Percentiles rank a stretch among this genome's conserved stretches.
Conservation (phyloP, 2,888 invertebrate species). For the Lasioglossum oenotherae region DNA sequence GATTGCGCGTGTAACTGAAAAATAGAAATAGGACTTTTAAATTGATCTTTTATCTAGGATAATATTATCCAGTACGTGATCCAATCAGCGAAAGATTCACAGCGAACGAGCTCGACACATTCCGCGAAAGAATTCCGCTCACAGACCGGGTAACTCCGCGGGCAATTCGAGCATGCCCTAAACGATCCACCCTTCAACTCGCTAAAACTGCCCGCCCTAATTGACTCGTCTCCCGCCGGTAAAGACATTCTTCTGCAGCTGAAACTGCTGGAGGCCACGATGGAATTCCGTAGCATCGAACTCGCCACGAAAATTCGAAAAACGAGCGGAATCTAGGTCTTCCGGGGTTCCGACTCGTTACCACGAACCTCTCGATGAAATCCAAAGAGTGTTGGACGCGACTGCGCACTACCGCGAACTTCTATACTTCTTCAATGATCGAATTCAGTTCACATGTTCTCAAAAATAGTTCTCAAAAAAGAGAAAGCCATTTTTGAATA, state of each 20-base stretch:
- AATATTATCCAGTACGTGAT: background rate
- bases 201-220: background rate
- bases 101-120: background rate
- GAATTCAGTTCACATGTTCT: background rate
- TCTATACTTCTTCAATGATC: background rate
- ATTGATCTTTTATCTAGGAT: no score
- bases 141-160: background rate
- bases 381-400: background rate
- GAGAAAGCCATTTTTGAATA: background rate
- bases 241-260: background rate
- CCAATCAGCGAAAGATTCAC: background rate
- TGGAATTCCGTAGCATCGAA: constrained; percentile 7
- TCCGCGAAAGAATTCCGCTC: background rate
- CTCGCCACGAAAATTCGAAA: background rate
- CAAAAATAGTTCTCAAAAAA: background rate
- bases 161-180: background rate
- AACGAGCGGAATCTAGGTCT: constrained; percentile 4
- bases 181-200: background rate
- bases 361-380: background rate
- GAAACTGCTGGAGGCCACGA: background rate
- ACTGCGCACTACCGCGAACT: background rate
- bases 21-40: no score
- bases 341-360: background rate
- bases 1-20: no score
- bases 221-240: background rate